These are phyloP conservation scores for Drosophila peninsularis DNA, from an alignment of 2,888 invertebrate species.

Conservation along the genomic window DNA sequence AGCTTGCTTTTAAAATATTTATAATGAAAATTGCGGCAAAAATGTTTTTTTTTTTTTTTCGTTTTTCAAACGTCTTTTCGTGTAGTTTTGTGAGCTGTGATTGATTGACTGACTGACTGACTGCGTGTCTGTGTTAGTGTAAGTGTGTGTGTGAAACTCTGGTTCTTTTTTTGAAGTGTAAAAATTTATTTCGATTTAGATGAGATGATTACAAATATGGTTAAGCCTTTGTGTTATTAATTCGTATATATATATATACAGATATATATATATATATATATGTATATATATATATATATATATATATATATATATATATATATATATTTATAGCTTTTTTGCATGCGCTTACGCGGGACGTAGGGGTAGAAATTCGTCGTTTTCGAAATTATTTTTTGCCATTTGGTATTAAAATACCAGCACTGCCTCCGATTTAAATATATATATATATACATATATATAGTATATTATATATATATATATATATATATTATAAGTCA, in stretches of 20 bases:
- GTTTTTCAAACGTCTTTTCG: conserved; percentile 13
- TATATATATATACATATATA: conserved; percentile 50
- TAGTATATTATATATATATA: conserved; percentile 36
- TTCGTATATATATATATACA: conserved; percentile 24
- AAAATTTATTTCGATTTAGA: conserved; percentile 81
- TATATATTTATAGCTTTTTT: conserved; percentile 47
- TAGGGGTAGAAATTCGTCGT: conserved; percentile 39
- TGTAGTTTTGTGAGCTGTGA: conserved; percentile 34
- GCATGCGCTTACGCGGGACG: conserved; percentile 54
- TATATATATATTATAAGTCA: conserved; percentile 60
- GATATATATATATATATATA: conserved; percentile 42
- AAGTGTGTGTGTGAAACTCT: conserved; percentile 35
- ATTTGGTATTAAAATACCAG: conserved; percentile 45
- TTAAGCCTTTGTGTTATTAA: conserved; percentile 84
- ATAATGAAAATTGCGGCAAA: conserved; percentile 76
- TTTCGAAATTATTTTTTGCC: conserved; percentile 66
- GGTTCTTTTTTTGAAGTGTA: conserved; percentile 62
- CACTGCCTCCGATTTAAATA: conserved; percentile 54
- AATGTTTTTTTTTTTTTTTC: conserved; percentile 46
- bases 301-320: conserved; percentile 41
- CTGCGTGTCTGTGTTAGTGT: conserved; percentile 28
- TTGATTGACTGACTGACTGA: conserved; percentile 28
- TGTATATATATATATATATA: conserved; percentile 23
- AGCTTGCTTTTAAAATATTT: conserved; percentile 56
- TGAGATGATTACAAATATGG: conserved; percentile 85